Conservation (phyloP, 2,113 vertebrate species). For the Chamaea fasciata region DNA sequence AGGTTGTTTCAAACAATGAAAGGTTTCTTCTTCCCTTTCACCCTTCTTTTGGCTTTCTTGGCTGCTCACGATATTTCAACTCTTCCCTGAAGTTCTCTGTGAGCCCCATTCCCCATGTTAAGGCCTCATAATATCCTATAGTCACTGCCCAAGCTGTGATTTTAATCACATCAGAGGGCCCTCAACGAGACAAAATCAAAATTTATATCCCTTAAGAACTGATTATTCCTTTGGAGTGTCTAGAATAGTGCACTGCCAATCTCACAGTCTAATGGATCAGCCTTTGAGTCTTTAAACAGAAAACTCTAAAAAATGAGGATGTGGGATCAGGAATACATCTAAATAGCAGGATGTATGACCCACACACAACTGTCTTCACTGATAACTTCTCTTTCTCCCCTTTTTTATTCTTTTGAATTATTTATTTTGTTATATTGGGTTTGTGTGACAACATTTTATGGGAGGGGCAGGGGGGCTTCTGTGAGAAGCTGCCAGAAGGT, state of each 20-base stretch:
- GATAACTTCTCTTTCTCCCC: background rate
- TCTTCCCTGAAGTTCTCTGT: background rate
- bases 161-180: background rate
- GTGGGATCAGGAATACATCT: background rate
- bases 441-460: background rate
- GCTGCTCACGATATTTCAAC: background rate
- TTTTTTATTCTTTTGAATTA: background rate
- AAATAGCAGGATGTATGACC: background rate
- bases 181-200: background rate
- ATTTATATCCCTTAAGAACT: background rate
- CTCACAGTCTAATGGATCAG: background rate
- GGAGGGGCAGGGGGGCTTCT: background rate
- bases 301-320: background rate
- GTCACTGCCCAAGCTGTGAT: background rate
- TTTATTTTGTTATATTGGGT: background rate
- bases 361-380: background rate
- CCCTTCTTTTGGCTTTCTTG: background rate
- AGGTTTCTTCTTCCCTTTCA: background rate
- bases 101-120: background rate
- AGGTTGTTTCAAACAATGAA: background rate
- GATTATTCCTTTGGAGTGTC: background rate
- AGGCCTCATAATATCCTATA: background rate
- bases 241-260: background rate
- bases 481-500: background rate
- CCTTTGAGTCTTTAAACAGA: background rate